Evolutionary conservation across 2,113 vertebrate species (phyloP), one percentile per base, ranked within the genome.

Genomic region (Sebastes schlegelii): DNA sequence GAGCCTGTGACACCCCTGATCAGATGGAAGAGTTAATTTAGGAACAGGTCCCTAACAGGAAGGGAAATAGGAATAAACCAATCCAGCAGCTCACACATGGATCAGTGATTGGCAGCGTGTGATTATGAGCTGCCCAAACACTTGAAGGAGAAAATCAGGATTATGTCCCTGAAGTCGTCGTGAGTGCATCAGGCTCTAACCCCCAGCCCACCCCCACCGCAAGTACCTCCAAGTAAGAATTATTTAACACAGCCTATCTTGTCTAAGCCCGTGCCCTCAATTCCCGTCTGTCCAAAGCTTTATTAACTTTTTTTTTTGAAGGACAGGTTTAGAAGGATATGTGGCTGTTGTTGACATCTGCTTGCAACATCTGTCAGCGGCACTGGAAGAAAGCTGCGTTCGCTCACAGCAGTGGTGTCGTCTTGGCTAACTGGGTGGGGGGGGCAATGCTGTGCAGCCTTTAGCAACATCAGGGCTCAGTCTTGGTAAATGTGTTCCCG

Each of bases 181-280:
- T 34, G 62, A 78, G 70, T 55, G 68, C 71, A 72, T 81, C 61
- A 58, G 45, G 40, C 84, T 77, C 58, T 6, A 62, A 40, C 74
- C 74, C 86, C 83, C 46, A 42, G 83, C 89, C 88, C 81, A 80
- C 80, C 76, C 67, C 88, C 81, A 84, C 83, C 76, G 69, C 67
- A 84, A 85, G 52, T 66, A 87, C 84, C 83, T 88, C 75, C 77
- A 79, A 83, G 85, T 80, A 89, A 80, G 85, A 92, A 91, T 92
- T 74, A 93, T 89, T 91, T 82, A 90, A 89, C 73, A 87, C 48
- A 43, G 88, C 66, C 75, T 80, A 66, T 84, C 81, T 89, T 45
- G 19, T 92, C 87, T 93, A 91, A 94, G 91, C 91, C 60, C 71
- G 11, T 90, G 93, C 85, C 92, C 92, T 92, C 88, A 93, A 93